Base-by-base conservation (phyloP, 2,113 vertebrate species). In the Galemys pyrenaicus region DNA sequence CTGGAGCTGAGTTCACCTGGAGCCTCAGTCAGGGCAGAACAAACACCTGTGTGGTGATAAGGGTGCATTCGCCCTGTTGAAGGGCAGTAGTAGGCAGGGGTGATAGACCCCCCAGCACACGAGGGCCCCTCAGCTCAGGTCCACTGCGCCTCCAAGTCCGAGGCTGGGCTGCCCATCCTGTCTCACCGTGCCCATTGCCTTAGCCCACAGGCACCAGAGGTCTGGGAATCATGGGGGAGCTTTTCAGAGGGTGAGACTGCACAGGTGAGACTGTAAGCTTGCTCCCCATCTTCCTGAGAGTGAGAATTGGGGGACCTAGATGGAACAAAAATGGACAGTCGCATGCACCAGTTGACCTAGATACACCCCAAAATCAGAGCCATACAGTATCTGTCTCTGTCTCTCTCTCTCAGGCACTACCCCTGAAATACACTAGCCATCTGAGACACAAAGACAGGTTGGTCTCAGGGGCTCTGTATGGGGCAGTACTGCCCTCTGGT, bases 401-500 rank as follows among this genome's bases (percentile, higher is more conserved):
- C 60, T 56, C 2, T 62, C 60, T 62, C 6, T 30, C 8, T 62
- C 70, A 15, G 49, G 30, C 16, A 54, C 70, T 71, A 49, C 35
- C 15, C 58, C 51, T 39, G n/a, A 68, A 68, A 78, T 62, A 87
- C 60, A 22, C 67, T 5, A 19, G 11, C 3, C 5, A 1, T 1
- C 2, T 20, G 37, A 85, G 56, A 95, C 93, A 95, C 91, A 95
- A 95, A 97, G 95, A 19, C 81, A 26, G 28, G 6, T 44, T 3
- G 0, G 37, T 39, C 37, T 39, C 44, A 16, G 9, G 26, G 41
- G 30, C 30, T 0, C 60, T 94, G 93, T 24, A 51, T 79, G 92
- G 54, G 94, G 77, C 84, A 84, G 94, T 94, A 96, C 94, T 95
- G 96, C 96, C 92, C 96, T 87, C 97, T 97, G 95, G 95, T 78